Evolutionary conservation across 1,140 invertebrate species (phyloP), one percentile per base, ranked within the genome.

Genomic region (Reticulitermes speratus): DNA sequence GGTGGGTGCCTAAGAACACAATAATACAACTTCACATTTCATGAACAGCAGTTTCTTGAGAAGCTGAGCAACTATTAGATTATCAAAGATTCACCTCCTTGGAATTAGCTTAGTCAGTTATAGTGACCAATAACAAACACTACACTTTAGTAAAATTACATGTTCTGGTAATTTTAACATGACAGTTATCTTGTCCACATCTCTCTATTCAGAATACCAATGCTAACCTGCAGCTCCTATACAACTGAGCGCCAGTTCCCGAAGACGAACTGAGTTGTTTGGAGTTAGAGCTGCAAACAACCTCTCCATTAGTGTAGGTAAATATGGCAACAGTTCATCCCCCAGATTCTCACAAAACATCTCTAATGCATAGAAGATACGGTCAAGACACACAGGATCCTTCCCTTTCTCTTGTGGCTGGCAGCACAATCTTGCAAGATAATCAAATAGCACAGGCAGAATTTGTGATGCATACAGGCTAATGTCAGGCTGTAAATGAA

Each of bases 311-410:
- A 97, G 89, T 2, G 92, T 91, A 0, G 95, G 94, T 69, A 97
- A 89, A 89, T 96, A 96, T 0, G 95, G 95, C 32, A 95, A 88
- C 21, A 97, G 91, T 23, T 93, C 93, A 32, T 95, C 93, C 85
- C 94, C 95, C 55, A 97, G 90, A 90, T 96, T 96, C 90, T 96
- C 96, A 89, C 95, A 96, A 88, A 96, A 97, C 69, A 94, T 95
- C 90, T 97, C 96, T 44, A 97, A 88, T 1, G 96, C 96, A 90
- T 96, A 97, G 89, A 97, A 97, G 90, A 96, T 95, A 75, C 95
- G 93, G 87, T 94, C 93, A 0, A 95, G 90, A 52, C 94, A 94
- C 25, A 92, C 92, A 0, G 93, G 92, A 86, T 95, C 93, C 87
- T 93, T 93, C 32, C 92, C 90, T 82, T 92, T 91, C 85, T 92